Conservation (phyloP, 2,888 invertebrate species). For the Leistus spinibarbis region DNA sequence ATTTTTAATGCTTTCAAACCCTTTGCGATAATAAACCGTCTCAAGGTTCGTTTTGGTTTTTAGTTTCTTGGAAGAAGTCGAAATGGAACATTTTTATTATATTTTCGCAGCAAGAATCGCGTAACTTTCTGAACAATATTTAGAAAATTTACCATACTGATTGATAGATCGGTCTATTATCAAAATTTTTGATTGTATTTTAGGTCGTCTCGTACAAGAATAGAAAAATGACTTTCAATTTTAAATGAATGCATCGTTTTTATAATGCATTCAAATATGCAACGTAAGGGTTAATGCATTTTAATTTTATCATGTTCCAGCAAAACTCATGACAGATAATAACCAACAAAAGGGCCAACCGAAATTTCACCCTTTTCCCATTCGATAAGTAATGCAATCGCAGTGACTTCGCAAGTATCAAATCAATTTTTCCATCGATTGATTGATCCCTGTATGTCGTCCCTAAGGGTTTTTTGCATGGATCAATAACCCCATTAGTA, state of each 20-base stretch:
- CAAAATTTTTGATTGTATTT: background rate
- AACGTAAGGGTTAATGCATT: conserved; percentile 37
- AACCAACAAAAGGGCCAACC: background rate
- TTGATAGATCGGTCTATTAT: background rate
- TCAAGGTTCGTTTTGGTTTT: no score
- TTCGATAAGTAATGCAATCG: background rate
- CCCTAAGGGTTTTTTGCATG: background rate
- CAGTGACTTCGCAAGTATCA: background rate
- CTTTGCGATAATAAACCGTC: no score
- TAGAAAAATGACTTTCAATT: background rate
- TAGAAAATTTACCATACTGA: background rate
- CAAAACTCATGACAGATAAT: background rate
- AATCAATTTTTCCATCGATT: background rate
- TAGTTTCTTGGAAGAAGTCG: no score
- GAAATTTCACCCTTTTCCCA: background rate
- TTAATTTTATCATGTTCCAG: conserved; percentile 23
- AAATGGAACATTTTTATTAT: no score
- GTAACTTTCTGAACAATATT: no score
- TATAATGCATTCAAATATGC: conserved; percentile 29
- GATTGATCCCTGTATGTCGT: background rate
- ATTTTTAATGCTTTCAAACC: no score
- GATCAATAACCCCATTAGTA: background rate
- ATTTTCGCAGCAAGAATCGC: no score
- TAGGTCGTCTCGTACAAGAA: background rate
- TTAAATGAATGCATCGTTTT: background rate